A percentile compares a stretch with the other conserved stretches of the same genome.
Evolutionary conservation across 1,140 invertebrate genomes (phyloP).

Genomic region (Drosophila prosaltans): DNA sequence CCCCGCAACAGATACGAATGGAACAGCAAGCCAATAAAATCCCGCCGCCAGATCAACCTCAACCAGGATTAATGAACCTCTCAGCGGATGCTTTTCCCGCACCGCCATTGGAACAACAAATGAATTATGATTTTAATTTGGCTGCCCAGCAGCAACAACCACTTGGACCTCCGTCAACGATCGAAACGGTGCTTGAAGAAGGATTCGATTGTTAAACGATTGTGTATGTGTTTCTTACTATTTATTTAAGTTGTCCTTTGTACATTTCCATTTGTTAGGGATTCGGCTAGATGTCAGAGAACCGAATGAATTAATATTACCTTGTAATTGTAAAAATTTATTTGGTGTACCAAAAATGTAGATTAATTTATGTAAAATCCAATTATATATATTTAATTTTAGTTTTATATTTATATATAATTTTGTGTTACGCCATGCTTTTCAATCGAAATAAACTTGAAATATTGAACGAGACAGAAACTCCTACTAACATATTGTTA

Average conservation of each 20-base stretch:
- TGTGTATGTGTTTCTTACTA: background rate
- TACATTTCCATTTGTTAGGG: constrained; percentile 49
- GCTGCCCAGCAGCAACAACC: constrained; percentile 63
- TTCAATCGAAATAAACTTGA: constrained; percentile 1
- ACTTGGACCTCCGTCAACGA: constrained; percentile 60
- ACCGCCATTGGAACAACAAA: constrained; percentile 61
- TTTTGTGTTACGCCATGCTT: background rate
- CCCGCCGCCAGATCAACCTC: constrained; percentile 29
- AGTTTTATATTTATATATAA: background rate
- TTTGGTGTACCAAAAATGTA: constrained; percentile 3
- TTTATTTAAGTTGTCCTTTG: constrained; percentile 49
- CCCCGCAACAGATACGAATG: constrained; percentile 73
- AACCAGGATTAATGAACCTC: constrained; percentile 67
- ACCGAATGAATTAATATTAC: background rate
- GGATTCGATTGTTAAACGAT: constrained; percentile 35
- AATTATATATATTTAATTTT: background rate
- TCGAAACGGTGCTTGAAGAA: constrained; percentile 47
- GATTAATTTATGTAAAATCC: background rate
- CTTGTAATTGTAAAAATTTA: background rate
- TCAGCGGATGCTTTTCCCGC: constrained; percentile 62
- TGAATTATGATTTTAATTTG: constrained; percentile 69
- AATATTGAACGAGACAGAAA: background rate
- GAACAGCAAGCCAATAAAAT: constrained; percentile 53
- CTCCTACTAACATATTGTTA: too few species aligned
- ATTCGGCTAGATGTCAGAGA: constrained; percentile 2